A percentile compares a stretch with the other conserved stretches of the same genome.
Evolutionary conservation across 1,140 invertebrate species (phyloP).

Genomic region (Drosophila watanabei): DNA sequence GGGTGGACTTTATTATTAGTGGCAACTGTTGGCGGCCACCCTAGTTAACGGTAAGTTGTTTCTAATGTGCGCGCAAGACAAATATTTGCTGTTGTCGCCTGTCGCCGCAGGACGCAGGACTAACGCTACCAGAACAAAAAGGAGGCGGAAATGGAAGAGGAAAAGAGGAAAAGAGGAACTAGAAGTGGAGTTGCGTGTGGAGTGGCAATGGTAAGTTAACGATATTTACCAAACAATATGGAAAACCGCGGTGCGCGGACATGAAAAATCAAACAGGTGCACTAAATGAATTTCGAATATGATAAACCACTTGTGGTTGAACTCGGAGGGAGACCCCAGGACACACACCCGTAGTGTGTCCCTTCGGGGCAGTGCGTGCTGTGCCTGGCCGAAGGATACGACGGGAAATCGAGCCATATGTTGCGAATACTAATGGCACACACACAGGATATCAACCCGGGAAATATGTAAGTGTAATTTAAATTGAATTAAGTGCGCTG

Average conservation of each 20-base stretch:
- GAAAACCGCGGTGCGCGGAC: constrained; percentile 43
- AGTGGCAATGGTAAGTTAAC: constrained; percentile 75
- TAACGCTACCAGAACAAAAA: constrained; percentile 3
- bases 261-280: constrained; percentile 85
- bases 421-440: constrained; percentile 84
- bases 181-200: constrained; percentile 66
- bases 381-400: constrained; percentile 54
- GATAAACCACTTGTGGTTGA: constrained; percentile 83
- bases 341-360: constrained; percentile 4
- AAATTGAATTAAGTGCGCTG: constrained; percentile 82
- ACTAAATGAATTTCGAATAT: constrained; percentile 83
- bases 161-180: constrained; percentile 48
- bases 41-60: constrained; percentile 52
- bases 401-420: constrained; percentile 85
- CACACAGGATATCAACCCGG: constrained; percentile 56
- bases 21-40: constrained; percentile 27
- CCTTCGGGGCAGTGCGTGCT: constrained; percentile 38
- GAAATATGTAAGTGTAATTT: constrained; percentile 85
- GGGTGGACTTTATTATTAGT: constrained; percentile 16
- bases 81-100: constrained; percentile 58
- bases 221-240: constrained; percentile 80
- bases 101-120: constrained; percentile 29
- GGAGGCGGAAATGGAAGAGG: constrained; percentile 3
- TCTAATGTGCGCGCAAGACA: constrained; percentile 52
- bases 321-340: background rate